phyloP scores from a whole-genome alignment of 2,797 vertebrate species.

The Helarctos malayanus region DNA sequence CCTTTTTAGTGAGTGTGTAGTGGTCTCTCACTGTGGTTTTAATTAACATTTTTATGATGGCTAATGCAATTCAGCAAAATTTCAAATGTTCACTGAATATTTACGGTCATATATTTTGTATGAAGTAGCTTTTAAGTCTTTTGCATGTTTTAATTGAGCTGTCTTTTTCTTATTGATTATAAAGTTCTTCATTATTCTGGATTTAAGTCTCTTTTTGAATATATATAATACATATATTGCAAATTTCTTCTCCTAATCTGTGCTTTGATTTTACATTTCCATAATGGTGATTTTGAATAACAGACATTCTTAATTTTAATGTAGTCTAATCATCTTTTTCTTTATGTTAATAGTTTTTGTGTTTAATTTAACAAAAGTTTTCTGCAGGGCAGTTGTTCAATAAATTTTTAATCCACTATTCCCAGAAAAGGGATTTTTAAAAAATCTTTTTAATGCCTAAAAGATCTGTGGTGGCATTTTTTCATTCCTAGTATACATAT shows the following conservation, averaged over 20 bases:
- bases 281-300: slow-evolving; percentile 54
- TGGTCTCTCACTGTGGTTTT: background rate
- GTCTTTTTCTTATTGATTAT: background rate
- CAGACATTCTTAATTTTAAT: slow-evolving; percentile 7
- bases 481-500: background rate
- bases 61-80: background rate
- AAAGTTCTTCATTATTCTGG: background rate
- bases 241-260: background rate
- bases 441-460: background rate
- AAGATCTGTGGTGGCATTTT: background rate
- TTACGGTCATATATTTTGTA: background rate
- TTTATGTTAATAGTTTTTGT: background rate
- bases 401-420: background rate
- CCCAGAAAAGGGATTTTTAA: background rate
- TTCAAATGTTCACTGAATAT: background rate
- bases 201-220: background rate
- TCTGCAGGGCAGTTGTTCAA: background rate
- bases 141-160: background rate
- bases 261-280: slow-evolving; percentile 18
- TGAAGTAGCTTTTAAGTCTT: background rate
- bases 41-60: background rate
- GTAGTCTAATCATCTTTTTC: background rate
- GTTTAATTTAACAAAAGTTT: background rate
- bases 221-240: background rate
- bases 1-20: background rate